Evolutionary conservation across 2,888 invertebrate species (phyloP).

Genomic region (Protula sp.): DNA sequence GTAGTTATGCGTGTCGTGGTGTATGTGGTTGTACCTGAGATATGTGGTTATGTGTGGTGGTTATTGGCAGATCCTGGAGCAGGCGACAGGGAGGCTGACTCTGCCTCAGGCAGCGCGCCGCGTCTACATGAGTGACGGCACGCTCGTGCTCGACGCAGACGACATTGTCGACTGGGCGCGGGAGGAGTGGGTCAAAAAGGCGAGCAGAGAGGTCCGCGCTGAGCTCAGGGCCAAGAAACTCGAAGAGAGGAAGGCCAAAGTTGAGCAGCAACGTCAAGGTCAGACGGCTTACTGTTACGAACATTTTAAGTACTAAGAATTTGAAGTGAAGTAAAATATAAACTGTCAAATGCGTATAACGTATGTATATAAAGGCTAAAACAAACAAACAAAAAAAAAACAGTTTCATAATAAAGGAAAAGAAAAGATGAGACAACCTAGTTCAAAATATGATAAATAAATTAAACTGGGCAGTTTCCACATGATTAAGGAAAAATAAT

Average conservation of each 20-base stretch:
- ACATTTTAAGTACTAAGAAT: not conserved
- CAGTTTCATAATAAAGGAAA: too few relatives aligned
- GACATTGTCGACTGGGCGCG: constrained; percentile 43
- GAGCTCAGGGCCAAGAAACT: constrained; percentile 9
- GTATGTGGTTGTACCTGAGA: too few relatives aligned
- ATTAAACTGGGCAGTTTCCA: too few relatives aligned
- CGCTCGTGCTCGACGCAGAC: constrained; percentile 42
- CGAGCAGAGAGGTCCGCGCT: constrained; percentile 11
- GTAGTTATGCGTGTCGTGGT: too few relatives aligned
- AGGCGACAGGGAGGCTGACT: constrained; percentile 42
- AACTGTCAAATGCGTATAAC: too few relatives aligned
- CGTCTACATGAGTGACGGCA: constrained; percentile 48
- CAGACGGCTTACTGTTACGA: not conserved
- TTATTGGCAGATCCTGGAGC: constrained; percentile 49
- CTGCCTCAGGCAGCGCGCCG: constrained; percentile 43
- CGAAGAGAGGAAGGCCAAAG: not conserved
- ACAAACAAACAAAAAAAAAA: too few relatives aligned
- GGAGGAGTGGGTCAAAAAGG: constrained; percentile 19
- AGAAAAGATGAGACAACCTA: too few relatives aligned
- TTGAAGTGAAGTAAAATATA: too few relatives aligned
- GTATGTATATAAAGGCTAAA: too few relatives aligned
- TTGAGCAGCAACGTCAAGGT: not conserved
- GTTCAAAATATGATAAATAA: too few relatives aligned
- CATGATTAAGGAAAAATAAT: too few relatives aligned
- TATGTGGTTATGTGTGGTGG: too few relatives aligned